Evolutionary conservation across 2,888 invertebrate species (phyloP).

Genomic region (Lepidonotus clava): DNA sequence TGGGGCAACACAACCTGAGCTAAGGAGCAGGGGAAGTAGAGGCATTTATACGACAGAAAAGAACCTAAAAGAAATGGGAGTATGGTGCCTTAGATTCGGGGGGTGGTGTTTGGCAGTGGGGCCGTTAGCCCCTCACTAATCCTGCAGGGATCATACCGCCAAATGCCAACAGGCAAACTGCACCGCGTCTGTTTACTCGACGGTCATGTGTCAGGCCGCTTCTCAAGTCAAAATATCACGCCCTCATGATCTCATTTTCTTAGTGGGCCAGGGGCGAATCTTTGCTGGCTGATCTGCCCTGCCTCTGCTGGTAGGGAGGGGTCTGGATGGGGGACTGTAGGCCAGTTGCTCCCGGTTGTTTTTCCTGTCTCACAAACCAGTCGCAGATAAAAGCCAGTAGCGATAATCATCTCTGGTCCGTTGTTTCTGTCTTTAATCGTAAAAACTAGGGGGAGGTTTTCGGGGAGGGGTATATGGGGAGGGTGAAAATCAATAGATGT

Average conservation of each 20-base stretch:
- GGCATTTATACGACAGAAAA: too few relatives aligned
- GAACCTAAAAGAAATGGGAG: constrained; percentile 34
- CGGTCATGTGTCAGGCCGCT: background rate
- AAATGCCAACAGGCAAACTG: constrained; percentile 29
- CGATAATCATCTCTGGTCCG: background rate
- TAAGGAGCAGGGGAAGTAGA: background rate
- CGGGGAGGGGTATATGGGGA: background rate
- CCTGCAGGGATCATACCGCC: constrained; percentile 14
- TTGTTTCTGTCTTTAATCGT: constrained; percentile 14
- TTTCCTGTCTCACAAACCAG: background rate
- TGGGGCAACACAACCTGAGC: background rate
- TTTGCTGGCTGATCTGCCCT: background rate
- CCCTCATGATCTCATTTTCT: constrained; percentile 28
- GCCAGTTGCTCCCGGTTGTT: too few relatives aligned
- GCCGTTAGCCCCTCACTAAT: constrained; percentile 6
- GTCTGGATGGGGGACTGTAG: too few relatives aligned
- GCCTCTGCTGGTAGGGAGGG: background rate
- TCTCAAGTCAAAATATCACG: constrained; percentile 24
- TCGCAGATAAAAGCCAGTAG: background rate
- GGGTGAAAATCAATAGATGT: constrained; percentile 12
- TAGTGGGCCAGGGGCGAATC: background rate
- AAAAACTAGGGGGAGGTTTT: background rate
- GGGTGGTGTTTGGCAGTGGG: background rate
- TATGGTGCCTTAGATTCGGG: background rate
- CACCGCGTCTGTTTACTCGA: background rate